Conservation (phyloP, 2,113 vertebrate species). For the Podiceps cristatus region DNA sequence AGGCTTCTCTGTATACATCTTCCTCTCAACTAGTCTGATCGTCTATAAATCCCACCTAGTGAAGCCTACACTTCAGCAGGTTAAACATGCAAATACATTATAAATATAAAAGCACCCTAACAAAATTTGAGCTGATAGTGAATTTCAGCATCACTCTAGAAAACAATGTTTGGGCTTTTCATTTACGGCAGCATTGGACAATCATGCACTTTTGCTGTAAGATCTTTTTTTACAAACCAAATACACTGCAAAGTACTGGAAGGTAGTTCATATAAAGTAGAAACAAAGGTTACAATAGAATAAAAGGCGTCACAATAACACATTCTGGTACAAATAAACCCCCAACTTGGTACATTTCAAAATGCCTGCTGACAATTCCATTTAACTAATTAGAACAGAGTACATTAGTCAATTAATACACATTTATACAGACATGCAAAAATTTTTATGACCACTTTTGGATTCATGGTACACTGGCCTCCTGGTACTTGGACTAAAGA, state of each 20-base stretch:
- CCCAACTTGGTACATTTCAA: background rate
- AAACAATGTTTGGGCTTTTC: background rate
- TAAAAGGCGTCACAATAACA: background rate
- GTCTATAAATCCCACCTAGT: conserved; percentile 2
- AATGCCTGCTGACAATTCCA: background rate
- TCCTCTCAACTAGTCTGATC: conserved; percentile 40
- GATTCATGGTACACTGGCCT: background rate
- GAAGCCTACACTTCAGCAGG: background rate
- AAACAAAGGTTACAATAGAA: background rate
- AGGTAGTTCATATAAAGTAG: background rate
- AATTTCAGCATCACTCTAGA: background rate
- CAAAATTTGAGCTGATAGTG: background rate
- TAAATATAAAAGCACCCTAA: background rate
- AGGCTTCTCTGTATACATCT: conserved; percentile 42
- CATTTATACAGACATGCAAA: background rate
- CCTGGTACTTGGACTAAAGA: background rate
- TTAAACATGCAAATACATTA: background rate
- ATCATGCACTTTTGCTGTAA: accelerated
- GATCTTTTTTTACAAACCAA: background rate
- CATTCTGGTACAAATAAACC: background rate
- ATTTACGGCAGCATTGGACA: background rate
- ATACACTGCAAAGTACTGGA: background rate
- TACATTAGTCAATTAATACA: background rate
- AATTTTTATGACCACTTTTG: background rate
- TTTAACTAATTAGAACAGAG: background rate